These are phyloP conservation scores for Acrobasis suavella DNA, from an alignment of 2,888 invertebrate genomes.

Conservation along the genomic window DNA sequence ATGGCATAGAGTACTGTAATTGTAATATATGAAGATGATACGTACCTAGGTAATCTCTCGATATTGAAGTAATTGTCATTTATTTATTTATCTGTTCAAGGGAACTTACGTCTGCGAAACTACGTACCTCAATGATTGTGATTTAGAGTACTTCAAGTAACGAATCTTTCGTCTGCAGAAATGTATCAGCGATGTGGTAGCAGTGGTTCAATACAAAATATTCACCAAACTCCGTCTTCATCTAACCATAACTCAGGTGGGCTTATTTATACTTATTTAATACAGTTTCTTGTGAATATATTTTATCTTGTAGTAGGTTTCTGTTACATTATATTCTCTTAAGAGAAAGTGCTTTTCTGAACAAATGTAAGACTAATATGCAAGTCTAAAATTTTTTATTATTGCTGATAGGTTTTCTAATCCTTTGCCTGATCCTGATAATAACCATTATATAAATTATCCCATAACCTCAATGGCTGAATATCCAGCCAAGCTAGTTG, in stretches of 20 bases:
- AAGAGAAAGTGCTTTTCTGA: no score
- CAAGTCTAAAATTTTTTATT: no score
- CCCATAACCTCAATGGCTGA: no score
- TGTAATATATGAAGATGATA: no score
- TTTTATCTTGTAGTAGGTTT: no score
- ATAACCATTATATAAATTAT: no score
- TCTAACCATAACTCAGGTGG: constrained; percentile 91
- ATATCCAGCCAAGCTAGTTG: no score
- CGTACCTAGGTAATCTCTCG: not conserved
- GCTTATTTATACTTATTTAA: constrained; percentile 25
- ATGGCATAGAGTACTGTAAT: no score
- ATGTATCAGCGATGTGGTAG: constrained; percentile 89
- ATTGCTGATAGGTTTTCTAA: no score
- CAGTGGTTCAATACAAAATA: constrained; percentile 88
- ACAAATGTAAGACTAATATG: no score
- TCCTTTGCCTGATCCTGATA: no score
- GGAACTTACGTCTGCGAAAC: not conserved
- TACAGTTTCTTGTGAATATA: not conserved
- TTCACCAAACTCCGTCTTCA: constrained; percentile 89
- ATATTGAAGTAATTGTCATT: not conserved
- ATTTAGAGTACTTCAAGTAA: not conserved
- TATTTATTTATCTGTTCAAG: not conserved
- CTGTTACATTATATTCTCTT: no score
- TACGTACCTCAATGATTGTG: not conserved
- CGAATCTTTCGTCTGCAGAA: constrained; percentile 40